Conservation (phyloP, 2,113 vertebrate genomes). For the Dipodomys ordii region DNA sequence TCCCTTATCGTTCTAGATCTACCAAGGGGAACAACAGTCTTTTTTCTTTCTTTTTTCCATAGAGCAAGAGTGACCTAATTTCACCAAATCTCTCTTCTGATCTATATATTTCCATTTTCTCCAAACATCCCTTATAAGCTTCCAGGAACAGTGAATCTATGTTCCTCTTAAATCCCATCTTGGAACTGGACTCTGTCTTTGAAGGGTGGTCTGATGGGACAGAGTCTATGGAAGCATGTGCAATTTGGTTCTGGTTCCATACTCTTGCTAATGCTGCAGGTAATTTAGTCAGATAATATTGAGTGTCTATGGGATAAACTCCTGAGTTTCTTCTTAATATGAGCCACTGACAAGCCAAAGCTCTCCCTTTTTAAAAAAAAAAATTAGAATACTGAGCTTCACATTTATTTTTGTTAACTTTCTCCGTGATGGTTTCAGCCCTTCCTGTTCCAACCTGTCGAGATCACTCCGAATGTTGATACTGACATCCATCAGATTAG, state of each 20-base stretch:
- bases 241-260: not conserved
- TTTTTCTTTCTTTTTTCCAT: not conserved
- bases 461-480: constrained; percentile 81
- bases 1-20: not conserved
- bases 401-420: constrained; percentile 82
- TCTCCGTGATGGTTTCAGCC: constrained; percentile 75
- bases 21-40: not conserved
- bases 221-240: not conserved
- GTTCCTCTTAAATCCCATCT: constrained; percentile 10
- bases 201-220: not conserved
- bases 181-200: not conserved
- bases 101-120: constrained; percentile 16
- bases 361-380: constrained; percentile 57
- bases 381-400: constrained; percentile 72
- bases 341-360: constrained; percentile 72
- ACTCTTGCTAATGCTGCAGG: not conserved
- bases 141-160: constrained; percentile 10
- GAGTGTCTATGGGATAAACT: constrained; percentile 46
- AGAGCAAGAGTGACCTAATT: constrained; percentile 7
- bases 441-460: constrained; percentile 81
- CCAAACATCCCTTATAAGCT: constrained; percentile 6
- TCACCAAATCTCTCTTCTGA: constrained; percentile 13
- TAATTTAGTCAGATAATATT: constrained; percentile 20
- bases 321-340: constrained; percentile 58
- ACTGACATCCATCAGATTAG: constrained; percentile 84